A percentile compares a stretch with the other conserved stretches of the same genome.
Evolutionary conservation across 1,140 invertebrate genomes (phyloP).

Genomic region (Drosophila athabasca): DNA sequence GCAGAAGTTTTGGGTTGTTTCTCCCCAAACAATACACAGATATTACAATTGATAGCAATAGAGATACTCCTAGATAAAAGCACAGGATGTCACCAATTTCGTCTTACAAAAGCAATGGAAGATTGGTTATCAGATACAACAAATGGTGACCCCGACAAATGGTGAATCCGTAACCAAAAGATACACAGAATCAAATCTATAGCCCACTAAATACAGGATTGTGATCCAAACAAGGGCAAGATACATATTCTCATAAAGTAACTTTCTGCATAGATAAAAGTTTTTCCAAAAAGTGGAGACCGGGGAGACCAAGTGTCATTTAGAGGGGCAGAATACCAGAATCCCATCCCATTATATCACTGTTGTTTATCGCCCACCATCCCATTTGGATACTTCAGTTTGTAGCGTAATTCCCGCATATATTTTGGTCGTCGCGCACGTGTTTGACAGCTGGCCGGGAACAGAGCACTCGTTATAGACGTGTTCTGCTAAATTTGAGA

Average conservation of each 20-base stretch:
- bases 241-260: too few relatives aligned
- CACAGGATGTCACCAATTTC: too few relatives aligned
- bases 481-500: slow-evolving; percentile 74
- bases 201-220: too few relatives aligned
- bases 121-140: not conserved
- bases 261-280: too few relatives aligned
- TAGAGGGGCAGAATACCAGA: too few relatives aligned
- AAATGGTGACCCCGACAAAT: not conserved
- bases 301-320: too few relatives aligned
- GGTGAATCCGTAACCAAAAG: too few relatives aligned
- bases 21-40: too few relatives aligned
- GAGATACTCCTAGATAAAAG: too few relatives aligned
- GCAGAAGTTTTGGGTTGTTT: not conserved
- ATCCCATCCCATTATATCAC: slow-evolving; percentile 2
- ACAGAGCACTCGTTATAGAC: slow-evolving; percentile 43
- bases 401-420: slow-evolving; percentile 17
- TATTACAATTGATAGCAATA: too few relatives aligned
- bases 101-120: not conserved
- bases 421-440: slow-evolving; percentile 43
- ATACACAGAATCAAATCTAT: too few relatives aligned
- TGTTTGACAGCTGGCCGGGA: slow-evolving; percentile 35
- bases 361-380: slow-evolving; percentile 9
- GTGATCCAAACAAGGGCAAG: too few relatives aligned
- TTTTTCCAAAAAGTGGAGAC: not conserved
- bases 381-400: slow-evolving; percentile 4